A percentile compares a stretch with the other conserved stretches of the same genome.
Conservation (phyloP, 2,113 vertebrate species). For the Oncorhynchus keta region DNA sequence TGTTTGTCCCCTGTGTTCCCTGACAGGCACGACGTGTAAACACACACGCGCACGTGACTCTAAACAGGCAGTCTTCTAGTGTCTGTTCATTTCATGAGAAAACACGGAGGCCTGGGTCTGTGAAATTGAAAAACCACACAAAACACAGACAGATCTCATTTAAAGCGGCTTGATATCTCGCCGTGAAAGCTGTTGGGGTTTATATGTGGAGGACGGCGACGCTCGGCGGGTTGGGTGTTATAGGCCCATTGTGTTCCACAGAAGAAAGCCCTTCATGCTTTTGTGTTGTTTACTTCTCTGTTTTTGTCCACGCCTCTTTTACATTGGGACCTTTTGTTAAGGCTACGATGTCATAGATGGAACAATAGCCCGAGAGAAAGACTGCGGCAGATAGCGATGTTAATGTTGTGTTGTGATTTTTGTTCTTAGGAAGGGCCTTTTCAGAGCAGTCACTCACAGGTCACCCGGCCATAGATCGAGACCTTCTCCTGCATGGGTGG, state of each 20-base stretch:
- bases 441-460: background rate
- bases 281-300: background rate
- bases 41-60: background rate
- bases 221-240: background rate
- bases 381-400: background rate
- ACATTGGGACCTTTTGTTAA: background rate
- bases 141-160: background rate
- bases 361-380: background rate
- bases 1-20: too few species aligned
- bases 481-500: background rate
- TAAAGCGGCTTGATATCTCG: background rate
- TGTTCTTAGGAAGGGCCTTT: background rate
- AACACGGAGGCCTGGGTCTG: background rate
- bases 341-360: background rate
- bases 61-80: background rate
- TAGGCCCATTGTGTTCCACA: background rate
- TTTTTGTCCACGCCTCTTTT: background rate
- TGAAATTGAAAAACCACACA: background rate
- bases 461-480: background rate
- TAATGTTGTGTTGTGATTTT: background rate
- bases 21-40: background rate
- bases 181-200: background rate
- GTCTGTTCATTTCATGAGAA: background rate
- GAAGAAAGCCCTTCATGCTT: background rate
- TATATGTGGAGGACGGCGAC: background rate